Evolutionary conservation across 2,113 vertebrate species (phyloP).

Genomic region (Stigmatopora argus): DNA sequence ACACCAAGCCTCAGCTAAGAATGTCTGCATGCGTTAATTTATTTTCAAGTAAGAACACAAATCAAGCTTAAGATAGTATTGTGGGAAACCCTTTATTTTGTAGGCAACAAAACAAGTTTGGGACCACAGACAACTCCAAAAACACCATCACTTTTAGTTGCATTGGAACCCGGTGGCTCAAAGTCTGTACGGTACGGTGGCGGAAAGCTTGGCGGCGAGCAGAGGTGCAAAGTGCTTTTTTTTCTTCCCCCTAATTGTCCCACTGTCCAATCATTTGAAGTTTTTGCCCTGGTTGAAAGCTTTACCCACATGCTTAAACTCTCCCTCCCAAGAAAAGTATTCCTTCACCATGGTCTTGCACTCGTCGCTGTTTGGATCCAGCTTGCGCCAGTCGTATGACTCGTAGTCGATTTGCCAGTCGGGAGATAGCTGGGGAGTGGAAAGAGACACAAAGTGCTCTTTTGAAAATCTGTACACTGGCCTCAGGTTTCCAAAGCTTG

Average conservation of each 20-base stretch:
- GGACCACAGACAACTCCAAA: slow-evolving; percentile 50
- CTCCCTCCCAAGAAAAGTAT: slow-evolving; percentile 87
- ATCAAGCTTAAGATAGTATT: slow-evolving; percentile 39
- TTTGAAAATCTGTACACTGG: background rate
- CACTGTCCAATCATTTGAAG: slow-evolving; percentile 79
- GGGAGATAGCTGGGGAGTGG: slow-evolving; percentile 65
- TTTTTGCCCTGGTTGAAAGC: slow-evolving; percentile 84
- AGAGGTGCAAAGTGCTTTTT: slow-evolving; percentile 38
- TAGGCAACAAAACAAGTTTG: slow-evolving; percentile 48
- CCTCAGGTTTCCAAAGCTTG: background rate
- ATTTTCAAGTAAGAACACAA: slow-evolving; percentile 4
- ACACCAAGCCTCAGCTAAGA: background rate
- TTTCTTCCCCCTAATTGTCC: slow-evolving; percentile 15
- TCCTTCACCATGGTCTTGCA: slow-evolving; percentile 85
- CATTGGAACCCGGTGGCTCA: slow-evolving; percentile 46
- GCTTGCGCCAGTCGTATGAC: slow-evolving; percentile 85
- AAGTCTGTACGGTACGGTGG: slow-evolving; percentile 42
- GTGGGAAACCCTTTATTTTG: slow-evolving; percentile 71
- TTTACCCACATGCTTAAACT: slow-evolving; percentile 85
- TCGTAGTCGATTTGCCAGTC: slow-evolving; percentile 92
- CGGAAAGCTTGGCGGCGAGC: slow-evolving; percentile 31
- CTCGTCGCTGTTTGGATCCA: slow-evolving; percentile 79
- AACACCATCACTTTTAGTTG: slow-evolving; percentile 38
- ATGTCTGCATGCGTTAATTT: background rate
- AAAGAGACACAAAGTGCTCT: background rate